phyloP scores from a whole-genome alignment of 2,888 invertebrate species.

The Lasiommata megera region DNA sequence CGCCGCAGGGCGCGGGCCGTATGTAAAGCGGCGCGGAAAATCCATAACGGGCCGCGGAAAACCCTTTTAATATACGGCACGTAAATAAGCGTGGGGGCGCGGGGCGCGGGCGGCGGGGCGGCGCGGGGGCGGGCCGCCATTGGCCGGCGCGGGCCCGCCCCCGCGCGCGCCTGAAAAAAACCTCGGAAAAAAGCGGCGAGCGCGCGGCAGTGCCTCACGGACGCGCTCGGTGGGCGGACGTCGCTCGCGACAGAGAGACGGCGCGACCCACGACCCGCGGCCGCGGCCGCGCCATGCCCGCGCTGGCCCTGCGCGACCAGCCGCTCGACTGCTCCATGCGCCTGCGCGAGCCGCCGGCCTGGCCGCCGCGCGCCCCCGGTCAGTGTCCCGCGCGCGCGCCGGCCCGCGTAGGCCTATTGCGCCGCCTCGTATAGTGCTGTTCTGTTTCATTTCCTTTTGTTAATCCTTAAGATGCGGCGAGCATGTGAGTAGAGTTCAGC shows the following conservation, averaged over 20 bases:
- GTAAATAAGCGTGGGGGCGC: constrained; percentile 67
- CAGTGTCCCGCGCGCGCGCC: constrained; percentile 56
- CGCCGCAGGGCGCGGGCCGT: constrained; percentile 38
- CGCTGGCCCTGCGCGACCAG: constrained; percentile 84
- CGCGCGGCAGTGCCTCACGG: constrained; percentile 73
- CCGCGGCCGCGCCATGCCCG: constrained; percentile 83
- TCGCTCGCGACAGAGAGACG: constrained; percentile 54
- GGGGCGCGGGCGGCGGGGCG: constrained; percentile 41
- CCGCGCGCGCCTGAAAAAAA: constrained; percentile 60
- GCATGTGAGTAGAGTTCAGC: background rate
- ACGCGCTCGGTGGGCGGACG: constrained; percentile 71
- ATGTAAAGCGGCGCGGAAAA: constrained; percentile 74
- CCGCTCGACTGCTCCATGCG: constrained; percentile 88
- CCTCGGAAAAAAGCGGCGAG: constrained; percentile 61
- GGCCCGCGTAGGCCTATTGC: too few relatives aligned
- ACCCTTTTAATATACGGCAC: constrained; percentile 81
- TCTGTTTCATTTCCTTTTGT: background rate
- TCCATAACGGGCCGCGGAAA: constrained; percentile 80
- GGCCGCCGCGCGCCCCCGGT: constrained; percentile 67
- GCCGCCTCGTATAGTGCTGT: too few relatives aligned
- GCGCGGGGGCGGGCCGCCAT: constrained; percentile 44
- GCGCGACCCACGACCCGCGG: constrained; percentile 79
- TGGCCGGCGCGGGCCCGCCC: constrained; percentile 67
- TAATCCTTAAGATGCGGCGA: background rate
- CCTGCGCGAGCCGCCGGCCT: constrained; percentile 71